Conservation (phyloP, 2,888 invertebrate species). For the Caenorhabditis panamensis region DNA sequence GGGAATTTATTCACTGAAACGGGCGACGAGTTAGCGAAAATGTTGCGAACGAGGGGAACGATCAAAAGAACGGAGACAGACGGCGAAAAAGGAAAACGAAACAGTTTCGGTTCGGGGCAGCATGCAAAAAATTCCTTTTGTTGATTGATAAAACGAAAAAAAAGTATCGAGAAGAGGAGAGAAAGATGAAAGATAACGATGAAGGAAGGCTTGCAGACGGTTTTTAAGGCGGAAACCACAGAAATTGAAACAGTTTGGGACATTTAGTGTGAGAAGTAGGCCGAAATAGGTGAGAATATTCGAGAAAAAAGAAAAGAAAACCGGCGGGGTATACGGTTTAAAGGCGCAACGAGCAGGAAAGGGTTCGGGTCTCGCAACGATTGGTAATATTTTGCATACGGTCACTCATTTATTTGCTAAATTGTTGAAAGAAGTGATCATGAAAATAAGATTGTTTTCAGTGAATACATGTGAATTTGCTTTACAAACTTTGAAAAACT, state of each 20-base stretch:
- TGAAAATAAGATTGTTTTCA: too few relatives aligned
- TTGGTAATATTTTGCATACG: not conserved
- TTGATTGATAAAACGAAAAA: conserved; percentile 31
- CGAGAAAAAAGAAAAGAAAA: conserved; percentile 1
- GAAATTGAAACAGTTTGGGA: not conserved
- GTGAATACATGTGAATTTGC: too few relatives aligned
- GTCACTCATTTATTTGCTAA: not conserved
- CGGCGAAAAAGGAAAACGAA: not conserved
- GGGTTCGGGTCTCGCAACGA: not conserved
- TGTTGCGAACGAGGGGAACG: conserved; percentile 31
- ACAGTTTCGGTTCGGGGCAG: not conserved
- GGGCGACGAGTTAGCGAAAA: conserved; percentile 6
- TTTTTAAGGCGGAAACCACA: not conserved
- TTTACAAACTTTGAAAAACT: too few relatives aligned
- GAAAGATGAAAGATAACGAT: conserved; percentile 2
- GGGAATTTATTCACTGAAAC: conserved; percentile 39
- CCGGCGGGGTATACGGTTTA: not conserved
- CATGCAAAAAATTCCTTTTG: conserved; percentile 7
- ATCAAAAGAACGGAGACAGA: not conserved
- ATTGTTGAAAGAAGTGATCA: too few relatives aligned
- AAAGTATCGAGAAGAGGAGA: too few relatives aligned
- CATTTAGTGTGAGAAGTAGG: not conserved
- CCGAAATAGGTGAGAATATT: too few relatives aligned
- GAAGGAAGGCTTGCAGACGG: conserved; percentile 14
- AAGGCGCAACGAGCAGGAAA: not conserved